Conservation (phyloP, 2,113 vertebrate species). For the Nannospalax galili region DNA sequence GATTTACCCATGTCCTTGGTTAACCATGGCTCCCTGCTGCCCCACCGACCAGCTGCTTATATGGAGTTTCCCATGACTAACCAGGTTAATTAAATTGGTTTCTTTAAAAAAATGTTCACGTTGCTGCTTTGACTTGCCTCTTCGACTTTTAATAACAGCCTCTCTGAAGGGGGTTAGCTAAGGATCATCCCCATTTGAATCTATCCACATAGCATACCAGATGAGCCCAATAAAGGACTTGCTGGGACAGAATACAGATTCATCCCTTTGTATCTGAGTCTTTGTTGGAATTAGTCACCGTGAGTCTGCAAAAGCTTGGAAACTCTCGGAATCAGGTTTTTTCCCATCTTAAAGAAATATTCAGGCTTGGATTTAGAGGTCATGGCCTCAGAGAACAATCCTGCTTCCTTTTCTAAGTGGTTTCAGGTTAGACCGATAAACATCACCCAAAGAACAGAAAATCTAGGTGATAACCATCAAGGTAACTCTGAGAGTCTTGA, state of each 20-base stretch:
- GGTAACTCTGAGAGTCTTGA: constrained; percentile 41
- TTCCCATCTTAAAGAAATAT: constrained; percentile 17
- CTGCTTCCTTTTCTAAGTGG: constrained; percentile 25
- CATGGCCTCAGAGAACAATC: background rate
- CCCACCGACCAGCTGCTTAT: background rate
- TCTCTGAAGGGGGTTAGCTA: background rate
- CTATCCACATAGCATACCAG: background rate
- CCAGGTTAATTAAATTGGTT: constrained; percentile 22
- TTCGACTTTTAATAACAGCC: background rate
- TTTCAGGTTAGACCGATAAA: constrained; percentile 63
- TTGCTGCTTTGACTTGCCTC: background rate
- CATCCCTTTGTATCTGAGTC: background rate
- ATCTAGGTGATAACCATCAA: constrained; percentile 59
- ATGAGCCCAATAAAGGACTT: background rate
- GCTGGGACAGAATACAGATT: background rate
- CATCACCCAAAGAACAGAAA: constrained; percentile 59
- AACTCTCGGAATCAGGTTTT: background rate
- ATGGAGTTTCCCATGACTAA: background rate
- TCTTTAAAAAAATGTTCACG: background rate
- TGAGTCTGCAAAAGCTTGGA: background rate
- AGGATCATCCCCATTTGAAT: background rate
- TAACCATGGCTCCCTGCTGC: background rate
- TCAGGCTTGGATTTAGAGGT: background rate
- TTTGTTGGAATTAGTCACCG: background rate
- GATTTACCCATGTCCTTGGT: background rate